phyloP scores from a whole-genome alignment of 2,888 invertebrate species.

The Drosophila anceps region DNA sequence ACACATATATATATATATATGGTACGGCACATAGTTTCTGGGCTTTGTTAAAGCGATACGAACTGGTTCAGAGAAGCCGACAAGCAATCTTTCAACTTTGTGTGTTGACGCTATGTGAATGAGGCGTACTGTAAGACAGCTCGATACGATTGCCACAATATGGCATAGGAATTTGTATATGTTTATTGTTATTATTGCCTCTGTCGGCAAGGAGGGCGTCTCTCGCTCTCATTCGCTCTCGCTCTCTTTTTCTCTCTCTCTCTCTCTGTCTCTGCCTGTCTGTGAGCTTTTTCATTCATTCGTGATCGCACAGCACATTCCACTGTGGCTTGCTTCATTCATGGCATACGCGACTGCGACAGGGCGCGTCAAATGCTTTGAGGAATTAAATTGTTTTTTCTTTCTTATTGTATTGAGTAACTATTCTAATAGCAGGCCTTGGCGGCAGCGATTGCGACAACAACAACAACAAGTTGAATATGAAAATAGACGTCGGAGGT shows the following conservation, averaged over 20 bases:
- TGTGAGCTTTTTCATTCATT: constrained; percentile 69
- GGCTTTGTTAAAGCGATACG: background rate
- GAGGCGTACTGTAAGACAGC: constrained; percentile 42
- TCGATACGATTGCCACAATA: constrained; percentile 55
- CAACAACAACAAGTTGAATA: constrained; percentile 19
- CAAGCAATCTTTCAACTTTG: constrained; percentile 6
- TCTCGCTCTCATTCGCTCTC: background rate
- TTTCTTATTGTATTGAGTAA: constrained; percentile 13
- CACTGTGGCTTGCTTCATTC: constrained; percentile 58
- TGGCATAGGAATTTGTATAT: constrained; percentile 65
- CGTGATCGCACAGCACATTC: constrained; percentile 56
- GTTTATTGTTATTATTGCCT: constrained; percentile 64
- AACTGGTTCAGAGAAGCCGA: constrained; percentile 12
- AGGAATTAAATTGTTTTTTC: constrained; percentile 25
- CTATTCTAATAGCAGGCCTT: constrained; percentile 64
- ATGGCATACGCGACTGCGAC: constrained; percentile 34
- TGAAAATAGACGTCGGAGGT: constrained; percentile 9
- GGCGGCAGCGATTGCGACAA: constrained; percentile 50
- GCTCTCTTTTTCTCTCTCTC: background rate
- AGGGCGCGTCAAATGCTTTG: constrained; percentile 47
- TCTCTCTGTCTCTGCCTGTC: background rate
- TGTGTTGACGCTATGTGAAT: constrained; percentile 21
- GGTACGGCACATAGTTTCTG: background rate
- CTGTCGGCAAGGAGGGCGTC: constrained; percentile 15
- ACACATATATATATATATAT: background rate